Conservation (phyloP, 2,113 vertebrate genomes). For the Dipodomys stephensi region DNA sequence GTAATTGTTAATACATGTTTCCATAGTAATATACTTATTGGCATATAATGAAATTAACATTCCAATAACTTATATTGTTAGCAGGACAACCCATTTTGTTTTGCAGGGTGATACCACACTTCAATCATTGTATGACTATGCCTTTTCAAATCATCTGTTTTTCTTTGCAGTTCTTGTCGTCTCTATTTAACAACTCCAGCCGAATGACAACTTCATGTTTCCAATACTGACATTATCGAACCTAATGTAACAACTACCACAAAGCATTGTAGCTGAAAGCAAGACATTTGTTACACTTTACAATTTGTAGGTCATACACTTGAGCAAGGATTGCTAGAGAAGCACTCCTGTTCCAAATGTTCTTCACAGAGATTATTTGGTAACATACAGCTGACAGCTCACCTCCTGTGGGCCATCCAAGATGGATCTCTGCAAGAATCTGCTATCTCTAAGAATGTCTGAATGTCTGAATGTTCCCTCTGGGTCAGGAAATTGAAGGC, state of each 20-base stretch:
- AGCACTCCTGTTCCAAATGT: not conserved
- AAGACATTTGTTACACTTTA: not conserved
- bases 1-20: not conserved
- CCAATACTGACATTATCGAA: not conserved
- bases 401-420: not conserved
- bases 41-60: no score
- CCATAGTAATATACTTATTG: not conserved
- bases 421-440: not conserved
- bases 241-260: not conserved
- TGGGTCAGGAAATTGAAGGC: fast-evolving
- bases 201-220: not conserved
- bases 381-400: not conserved
- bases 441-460: not conserved
- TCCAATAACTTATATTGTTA: not conserved
- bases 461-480: no score
- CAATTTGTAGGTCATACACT: not conserved
- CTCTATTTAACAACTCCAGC: not conserved
- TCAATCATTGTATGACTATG: fast-evolving
- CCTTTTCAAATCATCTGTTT: not conserved
- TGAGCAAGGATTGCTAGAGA: not conserved
- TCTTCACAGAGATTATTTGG: not conserved
- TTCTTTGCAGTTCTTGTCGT: not conserved
- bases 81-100: not conserved
- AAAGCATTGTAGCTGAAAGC: not conserved
- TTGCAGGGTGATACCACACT: not conserved